Base-by-base conservation (phyloP, 2,113 vertebrate genomes). In the Lates calcarifer region DNA sequence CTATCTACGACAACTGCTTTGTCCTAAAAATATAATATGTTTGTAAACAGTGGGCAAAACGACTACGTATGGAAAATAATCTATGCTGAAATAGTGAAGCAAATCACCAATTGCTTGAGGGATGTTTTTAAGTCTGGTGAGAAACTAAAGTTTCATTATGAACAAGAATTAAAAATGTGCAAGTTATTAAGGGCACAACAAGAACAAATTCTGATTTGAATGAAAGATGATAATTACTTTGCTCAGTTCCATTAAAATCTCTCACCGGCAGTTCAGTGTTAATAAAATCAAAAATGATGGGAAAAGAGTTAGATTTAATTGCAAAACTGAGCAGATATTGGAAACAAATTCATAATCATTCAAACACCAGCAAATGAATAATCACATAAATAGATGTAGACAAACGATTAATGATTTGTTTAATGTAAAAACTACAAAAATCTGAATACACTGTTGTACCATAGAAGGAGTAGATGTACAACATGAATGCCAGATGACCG, bases 391-490 rank as follows among this genome's bases (percentile, higher is more conserved):
- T 28, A 29, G 24, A 33, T 35, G 18, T 1, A 5, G 2, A 39
- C 3, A 35, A 26, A n/a, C 0, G 0, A 37, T 18, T 2, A 1
- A 6, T 20, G 5, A 24, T 29, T 3, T 24, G 17, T 43, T 29
- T 5, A 1, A 31, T 0, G 1, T 6, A 0, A 49, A 41, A 12
- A 29, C 12, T 11, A 6, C 18, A 43, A 12, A 45, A 20, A 43
- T 28, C 4, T 26, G 5, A 1, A 0, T 9, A 13, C 45, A 12
- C 0, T 20, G 41, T 13, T 33, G 2, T n/a, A 13, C 0, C 0
- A 6, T 28, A 29, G 12, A 26, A 20, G 5, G n/a, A 39, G 3
- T 17, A 14, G 26, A 3, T 51, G 1, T 8, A 15, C 12, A 22
- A 22, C 1, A 35, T 6, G 7, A 5, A 47, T 9, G 14, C 33